Evolutionary conservation across 2,888 invertebrate genomes (phyloP).

Genomic region (Philereme vetulata): DNA sequence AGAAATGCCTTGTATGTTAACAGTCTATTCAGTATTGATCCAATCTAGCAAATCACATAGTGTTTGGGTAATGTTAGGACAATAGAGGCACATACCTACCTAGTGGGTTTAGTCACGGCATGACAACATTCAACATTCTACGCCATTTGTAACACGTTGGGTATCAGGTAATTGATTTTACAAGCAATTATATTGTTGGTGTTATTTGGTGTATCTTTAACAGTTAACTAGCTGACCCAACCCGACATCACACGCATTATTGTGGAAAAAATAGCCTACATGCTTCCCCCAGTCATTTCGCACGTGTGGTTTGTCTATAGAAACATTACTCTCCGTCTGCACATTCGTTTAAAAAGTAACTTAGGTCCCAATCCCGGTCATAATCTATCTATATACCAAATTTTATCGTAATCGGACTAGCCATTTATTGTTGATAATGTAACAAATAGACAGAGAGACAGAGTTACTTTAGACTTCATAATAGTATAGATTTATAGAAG

Average conservation of each 20-base stretch:
- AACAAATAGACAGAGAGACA: no score
- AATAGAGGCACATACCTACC: conserved; percentile 5
- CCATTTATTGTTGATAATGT: no score
- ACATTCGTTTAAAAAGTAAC: no score
- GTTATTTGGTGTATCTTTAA: not conserved
- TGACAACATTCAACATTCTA: not conserved
- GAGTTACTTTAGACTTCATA: no score
- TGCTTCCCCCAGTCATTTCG: no score
- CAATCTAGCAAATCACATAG: conserved; percentile 19
- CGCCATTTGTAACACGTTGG: conserved; percentile 10
- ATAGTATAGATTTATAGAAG: not conserved
- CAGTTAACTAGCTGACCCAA: not conserved
- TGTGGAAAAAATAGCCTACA: no score
- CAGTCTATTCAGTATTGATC: conserved; percentile 14
- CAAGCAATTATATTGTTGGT: conserved; percentile 3
- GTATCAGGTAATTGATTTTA: conserved; percentile 16
- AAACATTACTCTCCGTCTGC: not conserved
- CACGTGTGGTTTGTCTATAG: no score
- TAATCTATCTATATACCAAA: no score
- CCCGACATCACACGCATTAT: no score
- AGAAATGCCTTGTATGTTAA: not conserved
- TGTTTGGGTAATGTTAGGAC: conserved; percentile 12
- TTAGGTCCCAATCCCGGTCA: no score
- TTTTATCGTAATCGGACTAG: no score
- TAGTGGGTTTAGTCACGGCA: conserved; percentile 21